Base-by-base conservation (phyloP, 2,888 invertebrate species). In the Himalopsyche kuldschensis region DNA sequence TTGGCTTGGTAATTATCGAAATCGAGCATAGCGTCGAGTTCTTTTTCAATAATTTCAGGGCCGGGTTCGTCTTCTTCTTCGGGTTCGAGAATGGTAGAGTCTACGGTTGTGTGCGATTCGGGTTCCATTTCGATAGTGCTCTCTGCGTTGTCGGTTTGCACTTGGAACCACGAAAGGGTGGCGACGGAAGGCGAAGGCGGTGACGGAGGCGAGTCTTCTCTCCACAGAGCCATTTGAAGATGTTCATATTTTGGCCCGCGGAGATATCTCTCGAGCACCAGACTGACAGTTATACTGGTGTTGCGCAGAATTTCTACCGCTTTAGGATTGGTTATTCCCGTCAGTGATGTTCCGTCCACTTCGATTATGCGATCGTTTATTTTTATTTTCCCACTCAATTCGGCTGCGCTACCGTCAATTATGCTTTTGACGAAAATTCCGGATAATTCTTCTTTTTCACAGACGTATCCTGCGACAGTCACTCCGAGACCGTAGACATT, bases 351-450 rank as follows among this genome's bases (percentile, higher is more conserved):
- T 27, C 97, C 97, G 90, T 99, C 98, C 55, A 96, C 99, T 92
- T 98, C 97, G 85, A 99, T 96, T 88, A 99, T 99, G 88, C 99
- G 95, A 91, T 99, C 99, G 90, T 99, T 99, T 88, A 98, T 94
- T 90, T 95, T 95, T 88, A 99, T 98, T 90, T 95, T 94, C 82
- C 96, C 95, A 89, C 97, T 97, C 88, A 96, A 91, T 89, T 98
- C 98, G 0, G 99, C 99, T 81, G 98, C 98, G 90, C 99, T 98
- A 80, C 98, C 98, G 89, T 97, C 96, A 88, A 98, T 98, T 87
- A 99, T 97, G 89, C 98, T 99, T 90, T 99, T 99, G 24, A 99
- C 98, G 92, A 99, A 99, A 88, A 99, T 99, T 8, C 99, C 99
- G n/a, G 98, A 98, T 80, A 99, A 93, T 90, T 99, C 99, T 91